Evolutionary conservation across 2,888 invertebrate genomes (phyloP).

Genomic region (Micoletzkya japonica): DNA sequence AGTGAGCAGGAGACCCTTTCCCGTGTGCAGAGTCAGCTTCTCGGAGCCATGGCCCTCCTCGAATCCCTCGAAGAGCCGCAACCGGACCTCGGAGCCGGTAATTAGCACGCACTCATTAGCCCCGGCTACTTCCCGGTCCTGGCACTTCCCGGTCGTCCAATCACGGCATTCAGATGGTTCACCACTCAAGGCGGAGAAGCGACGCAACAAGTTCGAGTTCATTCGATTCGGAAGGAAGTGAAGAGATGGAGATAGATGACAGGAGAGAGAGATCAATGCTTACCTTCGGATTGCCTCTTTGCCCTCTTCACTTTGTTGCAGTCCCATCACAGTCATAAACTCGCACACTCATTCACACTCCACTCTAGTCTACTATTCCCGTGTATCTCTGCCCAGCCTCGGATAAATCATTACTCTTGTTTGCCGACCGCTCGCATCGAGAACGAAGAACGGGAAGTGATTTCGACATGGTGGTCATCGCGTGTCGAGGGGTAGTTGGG

Average conservation of each 20-base stretch:
- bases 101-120: not conserved
- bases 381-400: too few relatives aligned
- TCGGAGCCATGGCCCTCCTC: constrained; percentile 25
- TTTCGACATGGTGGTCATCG: too few relatives aligned
- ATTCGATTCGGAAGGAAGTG: constrained; percentile 61
- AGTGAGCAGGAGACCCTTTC: constrained; percentile 20
- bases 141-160: not conserved
- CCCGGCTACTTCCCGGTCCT: not conserved
- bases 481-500: too few relatives aligned
- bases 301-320: too few relatives aligned
- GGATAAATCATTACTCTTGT: too few relatives aligned
- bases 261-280: not conserved
- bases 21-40: constrained; percentile 15
- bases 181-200: constrained; percentile 54
- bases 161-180: too few relatives aligned
- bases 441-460: too few relatives aligned
- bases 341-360: too few relatives aligned
- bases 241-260: not conserved
- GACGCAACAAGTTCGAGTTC: constrained; percentile 63
- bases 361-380: too few relatives aligned
- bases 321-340: too few relatives aligned
- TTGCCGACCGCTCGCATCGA: too few relatives aligned
- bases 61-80: constrained; percentile 18
- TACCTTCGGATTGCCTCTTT: not conserved
- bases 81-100: not conserved